Conservation (phyloP, 2,888 invertebrate genomes). For the Stegophylla sp. region DNA sequence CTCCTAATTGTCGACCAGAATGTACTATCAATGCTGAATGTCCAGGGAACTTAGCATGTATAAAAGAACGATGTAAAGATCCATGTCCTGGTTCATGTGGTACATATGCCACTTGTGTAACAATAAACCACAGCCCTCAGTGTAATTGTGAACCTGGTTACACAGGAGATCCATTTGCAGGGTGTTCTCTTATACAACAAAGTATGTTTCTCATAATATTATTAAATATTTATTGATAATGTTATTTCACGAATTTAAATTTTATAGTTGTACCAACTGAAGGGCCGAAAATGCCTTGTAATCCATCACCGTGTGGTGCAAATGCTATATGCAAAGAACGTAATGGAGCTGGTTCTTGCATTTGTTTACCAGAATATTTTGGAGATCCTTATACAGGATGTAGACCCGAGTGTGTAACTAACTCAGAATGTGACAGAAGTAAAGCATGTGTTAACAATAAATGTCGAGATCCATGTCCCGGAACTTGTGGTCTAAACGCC, state of each 20-base stretch:
- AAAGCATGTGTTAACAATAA: slow-evolving; percentile 84
- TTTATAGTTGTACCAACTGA: slow-evolving; percentile 70
- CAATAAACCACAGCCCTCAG: slow-evolving; percentile 82
- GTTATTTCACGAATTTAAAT: slow-evolving; percentile 34
- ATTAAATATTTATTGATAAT: neutral
- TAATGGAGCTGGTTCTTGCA: slow-evolving; percentile 83
- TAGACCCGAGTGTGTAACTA: slow-evolving; percentile 83
- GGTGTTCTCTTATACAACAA: slow-evolving; percentile 68
- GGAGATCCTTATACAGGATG: slow-evolving; percentile 89
- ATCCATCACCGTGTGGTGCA: slow-evolving; percentile 85
- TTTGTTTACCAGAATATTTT: slow-evolving; percentile 80
- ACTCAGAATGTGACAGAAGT: slow-evolving; percentile 78
- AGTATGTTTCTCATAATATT: slow-evolving; percentile 7
- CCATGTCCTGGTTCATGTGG: slow-evolving; percentile 89
- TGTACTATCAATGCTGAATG: slow-evolving; percentile 86
- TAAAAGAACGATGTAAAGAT: slow-evolving; percentile 80
- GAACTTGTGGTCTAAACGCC: slow-evolving; percentile 81
- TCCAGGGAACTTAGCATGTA: slow-evolving; percentile 81
- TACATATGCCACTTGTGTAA: slow-evolving; percentile 77
- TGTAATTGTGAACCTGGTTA: slow-evolving; percentile 82
- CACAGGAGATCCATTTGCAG: slow-evolving; percentile 84
- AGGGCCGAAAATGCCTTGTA: slow-evolving; percentile 79
- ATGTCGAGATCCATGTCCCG: slow-evolving; percentile 83
- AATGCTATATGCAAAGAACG: slow-evolving; percentile 84
- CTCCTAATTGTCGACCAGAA: slow-evolving; percentile 86